A percentile compares a stretch with the other conserved stretches of the same genome.
Conservation (phyloP, 2,113 vertebrate genomes). For the Cottus gobio region DNA sequence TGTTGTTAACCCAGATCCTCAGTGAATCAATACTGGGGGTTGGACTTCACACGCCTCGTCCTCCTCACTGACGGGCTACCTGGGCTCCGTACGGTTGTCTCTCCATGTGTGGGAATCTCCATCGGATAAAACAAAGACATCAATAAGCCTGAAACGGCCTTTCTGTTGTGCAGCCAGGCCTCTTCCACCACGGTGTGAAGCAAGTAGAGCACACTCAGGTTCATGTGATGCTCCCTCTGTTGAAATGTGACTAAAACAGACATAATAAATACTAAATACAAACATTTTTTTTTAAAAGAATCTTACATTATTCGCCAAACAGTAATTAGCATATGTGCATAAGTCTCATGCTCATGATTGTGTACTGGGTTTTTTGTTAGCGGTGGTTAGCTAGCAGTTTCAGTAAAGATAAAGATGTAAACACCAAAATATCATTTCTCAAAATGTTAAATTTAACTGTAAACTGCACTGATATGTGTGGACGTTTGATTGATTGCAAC, state of each 20-base stretch:
- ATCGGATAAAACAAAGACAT: neutral
- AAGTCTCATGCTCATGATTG: too few species aligned
- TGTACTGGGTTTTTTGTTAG: too few species aligned
- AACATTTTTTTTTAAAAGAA: too few species aligned
- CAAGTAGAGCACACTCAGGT: too few species aligned
- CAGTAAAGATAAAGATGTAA: too few species aligned
- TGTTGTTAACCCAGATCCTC: conserved; percentile 43
- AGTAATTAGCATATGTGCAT: too few species aligned
- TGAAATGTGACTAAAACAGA: too few species aligned
- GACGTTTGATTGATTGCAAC: neutral
- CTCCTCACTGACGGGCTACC: neutral
- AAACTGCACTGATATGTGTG: neutral
- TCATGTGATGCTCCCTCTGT: too few species aligned
- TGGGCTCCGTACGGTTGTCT: conserved; percentile 9
- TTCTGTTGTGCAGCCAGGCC: neutral
- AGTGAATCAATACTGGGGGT: conserved; percentile 41
- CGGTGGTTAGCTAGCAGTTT: too few species aligned
- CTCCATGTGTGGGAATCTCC: conserved; percentile 1
- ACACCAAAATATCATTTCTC: neutral
- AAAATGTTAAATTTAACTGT: neutral
- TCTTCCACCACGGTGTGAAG: too few species aligned
- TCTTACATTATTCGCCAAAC: too few species aligned
- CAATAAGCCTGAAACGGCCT: conserved; percentile 1
- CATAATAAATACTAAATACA: too few species aligned
- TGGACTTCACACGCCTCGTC: conserved; percentile 37